These are phyloP conservation scores for Rhabdornis inornatus DNA, from an alignment of 2,113 vertebrate species.

Conservation along the genomic window DNA sequence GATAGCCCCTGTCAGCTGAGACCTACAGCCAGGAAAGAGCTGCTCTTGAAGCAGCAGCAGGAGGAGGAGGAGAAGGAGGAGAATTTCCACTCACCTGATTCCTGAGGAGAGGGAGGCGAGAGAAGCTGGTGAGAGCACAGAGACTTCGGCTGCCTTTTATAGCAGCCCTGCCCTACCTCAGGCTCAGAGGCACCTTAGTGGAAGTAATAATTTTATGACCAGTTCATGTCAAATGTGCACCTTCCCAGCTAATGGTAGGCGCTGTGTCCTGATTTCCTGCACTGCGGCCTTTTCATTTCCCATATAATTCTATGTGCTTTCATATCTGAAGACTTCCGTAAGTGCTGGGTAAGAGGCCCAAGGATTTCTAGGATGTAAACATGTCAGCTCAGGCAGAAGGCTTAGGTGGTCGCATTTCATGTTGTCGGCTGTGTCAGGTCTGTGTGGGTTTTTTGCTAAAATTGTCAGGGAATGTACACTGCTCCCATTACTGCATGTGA, in stretches of 20 bases:
- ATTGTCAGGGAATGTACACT: neutral
- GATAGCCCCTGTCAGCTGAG: too few species aligned
- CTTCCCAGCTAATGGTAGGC: neutral
- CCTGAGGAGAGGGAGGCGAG: neutral
- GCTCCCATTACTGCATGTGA: neutral
- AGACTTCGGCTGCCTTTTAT: neutral
- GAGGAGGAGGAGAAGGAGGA: too few species aligned
- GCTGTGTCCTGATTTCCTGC: neutral
- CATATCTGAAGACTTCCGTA: neutral
- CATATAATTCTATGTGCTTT: neutral
- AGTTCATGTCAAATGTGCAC: neutral
- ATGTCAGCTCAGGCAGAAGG: rapidly evolving
- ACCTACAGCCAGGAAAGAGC: too few species aligned
- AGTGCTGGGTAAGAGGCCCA: rapidly evolving
- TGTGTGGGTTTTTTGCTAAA: neutral
- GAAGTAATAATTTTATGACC: neutral
- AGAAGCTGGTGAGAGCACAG: neutral
- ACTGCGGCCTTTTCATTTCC: neutral
- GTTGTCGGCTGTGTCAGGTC: too few species aligned
- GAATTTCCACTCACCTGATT: too few species aligned
- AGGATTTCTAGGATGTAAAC: neutral
- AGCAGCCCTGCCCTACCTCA: neutral
- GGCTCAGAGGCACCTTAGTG: too few species aligned
- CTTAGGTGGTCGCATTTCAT: neutral
- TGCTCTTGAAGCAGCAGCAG: too few species aligned